A percentile compares a stretch with the other conserved stretches of the same genome.
Evolutionary conservation across 2,113 vertebrate genomes (phyloP).

Genomic region (Peromyscus californicus): DNA sequence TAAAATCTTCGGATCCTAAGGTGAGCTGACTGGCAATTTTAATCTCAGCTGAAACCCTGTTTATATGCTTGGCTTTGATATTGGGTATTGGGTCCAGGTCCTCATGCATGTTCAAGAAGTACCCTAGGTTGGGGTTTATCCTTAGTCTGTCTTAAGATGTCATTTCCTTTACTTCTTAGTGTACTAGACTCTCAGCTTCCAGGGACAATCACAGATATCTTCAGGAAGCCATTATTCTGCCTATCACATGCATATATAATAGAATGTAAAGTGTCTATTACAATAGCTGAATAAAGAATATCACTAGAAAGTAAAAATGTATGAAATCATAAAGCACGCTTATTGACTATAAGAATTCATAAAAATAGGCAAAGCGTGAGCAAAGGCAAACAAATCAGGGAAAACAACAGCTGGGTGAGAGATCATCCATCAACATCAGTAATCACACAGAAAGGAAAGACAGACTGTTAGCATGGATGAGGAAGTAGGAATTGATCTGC

Average conservation of each 20-base stretch:
- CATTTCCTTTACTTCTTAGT: not conserved
- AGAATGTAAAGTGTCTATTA: not conserved
- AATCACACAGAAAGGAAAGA: not conserved
- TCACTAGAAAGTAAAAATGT: not conserved
- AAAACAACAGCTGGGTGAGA: not conserved
- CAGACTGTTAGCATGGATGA: not conserved
- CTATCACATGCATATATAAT: too few species aligned
- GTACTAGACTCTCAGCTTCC: not conserved
- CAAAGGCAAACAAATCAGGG: accelerated
- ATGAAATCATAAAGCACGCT: not conserved
- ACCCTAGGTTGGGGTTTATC: too few species aligned
- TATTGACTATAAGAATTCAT: not conserved
- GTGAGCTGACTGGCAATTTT: not conserved
- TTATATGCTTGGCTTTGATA: not conserved
- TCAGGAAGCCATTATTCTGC: not conserved
- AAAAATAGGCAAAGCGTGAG: not conserved
- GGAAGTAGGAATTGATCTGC: not conserved
- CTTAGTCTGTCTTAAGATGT: not conserved
- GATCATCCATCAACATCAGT: too few species aligned
- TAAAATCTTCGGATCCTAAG: not conserved
- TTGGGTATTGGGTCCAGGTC: not conserved
- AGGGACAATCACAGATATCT: not conserved
- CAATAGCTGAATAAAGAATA: not conserved
- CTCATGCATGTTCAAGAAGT: not conserved
- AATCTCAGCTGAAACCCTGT: not conserved